Evolutionary conservation across 2,113 vertebrate species (phyloP).

Genomic region (Stigmatopora argus): DNA sequence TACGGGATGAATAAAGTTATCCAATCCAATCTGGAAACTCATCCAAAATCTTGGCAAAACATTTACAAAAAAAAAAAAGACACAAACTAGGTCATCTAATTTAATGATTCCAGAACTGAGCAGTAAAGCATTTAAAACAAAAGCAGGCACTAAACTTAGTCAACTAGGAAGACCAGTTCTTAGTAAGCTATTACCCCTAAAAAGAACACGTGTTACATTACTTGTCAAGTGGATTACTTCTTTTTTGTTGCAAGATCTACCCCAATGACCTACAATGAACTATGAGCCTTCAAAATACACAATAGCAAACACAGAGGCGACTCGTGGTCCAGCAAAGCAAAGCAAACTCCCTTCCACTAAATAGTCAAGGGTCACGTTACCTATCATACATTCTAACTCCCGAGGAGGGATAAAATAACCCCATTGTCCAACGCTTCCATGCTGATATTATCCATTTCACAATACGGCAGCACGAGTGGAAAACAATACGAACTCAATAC

Average conservation of each 20-base stretch:
- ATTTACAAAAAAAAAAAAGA: not conserved
- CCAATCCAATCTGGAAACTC: too few species aligned
- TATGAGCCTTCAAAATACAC: not conserved
- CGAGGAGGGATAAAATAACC: constrained; percentile 33
- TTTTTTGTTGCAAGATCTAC: not conserved
- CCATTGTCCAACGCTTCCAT: constrained; percentile 46
- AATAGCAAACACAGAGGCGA: constrained; percentile 10
- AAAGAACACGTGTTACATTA: not conserved
- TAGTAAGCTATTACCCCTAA: not conserved
- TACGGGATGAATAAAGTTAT: too few species aligned
- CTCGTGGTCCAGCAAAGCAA: constrained; percentile 19
- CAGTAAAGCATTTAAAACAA: constrained; percentile 4
- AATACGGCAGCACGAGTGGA: constrained; percentile 32
- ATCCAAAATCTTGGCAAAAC: not conserved
- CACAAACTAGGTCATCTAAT: not conserved
- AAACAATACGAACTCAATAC: constrained; percentile 45
- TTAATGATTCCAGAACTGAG: not conserved
- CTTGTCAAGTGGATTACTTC: not conserved
- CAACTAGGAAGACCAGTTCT: not conserved
- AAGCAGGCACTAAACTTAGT: not conserved
- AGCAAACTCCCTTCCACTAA: constrained; percentile 14
- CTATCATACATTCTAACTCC: constrained; percentile 24
- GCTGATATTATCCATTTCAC: constrained; percentile 31
- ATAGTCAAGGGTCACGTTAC: constrained; percentile 17
- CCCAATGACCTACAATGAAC: not conserved